These are phyloP conservation scores for Carposina sasakii DNA, from an alignment of 1,140 invertebrate genomes.

Conservation along the genomic window DNA sequence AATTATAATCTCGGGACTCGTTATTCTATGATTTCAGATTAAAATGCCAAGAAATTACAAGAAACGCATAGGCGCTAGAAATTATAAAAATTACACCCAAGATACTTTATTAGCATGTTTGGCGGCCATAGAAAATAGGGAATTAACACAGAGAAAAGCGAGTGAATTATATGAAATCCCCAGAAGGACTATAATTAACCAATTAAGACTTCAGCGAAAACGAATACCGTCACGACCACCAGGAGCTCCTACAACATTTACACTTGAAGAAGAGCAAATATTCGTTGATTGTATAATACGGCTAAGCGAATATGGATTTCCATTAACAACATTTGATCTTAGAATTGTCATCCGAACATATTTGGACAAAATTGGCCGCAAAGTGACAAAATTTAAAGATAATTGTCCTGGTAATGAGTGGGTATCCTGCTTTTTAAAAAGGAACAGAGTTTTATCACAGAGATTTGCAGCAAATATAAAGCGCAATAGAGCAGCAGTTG, in stretches of 20 bases:
- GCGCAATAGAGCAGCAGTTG: slow-evolving; percentile 15
- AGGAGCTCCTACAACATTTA: not conserved
- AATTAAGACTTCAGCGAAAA: slow-evolving; percentile 21
- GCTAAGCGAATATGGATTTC: not conserved
- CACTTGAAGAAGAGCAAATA: not conserved
- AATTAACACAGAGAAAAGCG: slow-evolving; percentile 6
- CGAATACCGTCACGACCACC: not conserved
- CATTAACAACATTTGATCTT: not conserved
- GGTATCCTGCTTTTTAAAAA: slow-evolving; percentile 13
- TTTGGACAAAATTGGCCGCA: slow-evolving; percentile 12
- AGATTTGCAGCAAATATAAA: slow-evolving; percentile 8
- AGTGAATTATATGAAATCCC: slow-evolving; percentile 14
- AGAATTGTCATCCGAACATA: slow-evolving; percentile 7
- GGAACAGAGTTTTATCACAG: slow-evolving; percentile 10
- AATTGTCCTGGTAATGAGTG: slow-evolving; percentile 19
- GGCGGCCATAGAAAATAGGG: slow-evolving; percentile 9
- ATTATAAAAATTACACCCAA: slow-evolving; percentile 17
- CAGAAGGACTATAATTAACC: slow-evolving; percentile 10
- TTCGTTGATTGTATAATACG: not conserved
- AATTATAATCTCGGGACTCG: no score
- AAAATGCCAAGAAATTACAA: no score
- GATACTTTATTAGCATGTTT: slow-evolving; percentile 9
- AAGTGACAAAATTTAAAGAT: slow-evolving; percentile 14
- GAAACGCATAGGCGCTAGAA: no score
- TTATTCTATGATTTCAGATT: no score